A percentile compares a stretch with the other conserved stretches of the same genome.
These are phyloP conservation scores for Drosophila infuscata DNA, from an alignment of 2,888 invertebrate species.

Conservation along the genomic window DNA sequence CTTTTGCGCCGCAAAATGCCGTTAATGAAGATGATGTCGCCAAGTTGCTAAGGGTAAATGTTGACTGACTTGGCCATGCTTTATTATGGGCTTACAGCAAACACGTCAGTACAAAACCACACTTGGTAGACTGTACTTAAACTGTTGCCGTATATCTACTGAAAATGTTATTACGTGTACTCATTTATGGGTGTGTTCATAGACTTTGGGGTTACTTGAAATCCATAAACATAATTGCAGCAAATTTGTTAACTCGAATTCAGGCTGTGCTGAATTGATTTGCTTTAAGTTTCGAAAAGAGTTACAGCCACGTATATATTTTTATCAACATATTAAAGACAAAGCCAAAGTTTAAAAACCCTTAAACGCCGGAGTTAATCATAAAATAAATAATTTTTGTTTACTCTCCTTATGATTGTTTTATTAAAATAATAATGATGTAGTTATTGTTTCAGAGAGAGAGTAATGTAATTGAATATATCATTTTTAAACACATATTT, in stretches of 20 bases:
- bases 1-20: slow-evolving; percentile 26
- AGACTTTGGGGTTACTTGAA: background rate
- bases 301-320: background rate
- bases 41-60: slow-evolving; percentile 15
- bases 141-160: background rate
- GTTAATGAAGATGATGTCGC: slow-evolving; percentile 20
- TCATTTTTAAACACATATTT: no score
- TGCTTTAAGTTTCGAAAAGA: background rate
- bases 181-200: background rate
- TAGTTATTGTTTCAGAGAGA: no score
- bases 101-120: slow-evolving; percentile 12
- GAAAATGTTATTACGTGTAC: background rate
- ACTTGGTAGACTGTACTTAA: background rate
- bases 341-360: background rate
- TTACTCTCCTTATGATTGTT: no score
- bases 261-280: background rate
- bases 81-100: slow-evolving; percentile 2
- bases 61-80: slow-evolving; percentile 17
- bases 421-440: no score
- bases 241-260: background rate
- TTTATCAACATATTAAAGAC: background rate
- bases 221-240: background rate
- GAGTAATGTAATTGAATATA: no score
- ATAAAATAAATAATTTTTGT: background rate
- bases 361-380: background rate